Conservation (phyloP, 2,797 vertebrate genomes). For the Poeciliopsis turneri region DNA sequence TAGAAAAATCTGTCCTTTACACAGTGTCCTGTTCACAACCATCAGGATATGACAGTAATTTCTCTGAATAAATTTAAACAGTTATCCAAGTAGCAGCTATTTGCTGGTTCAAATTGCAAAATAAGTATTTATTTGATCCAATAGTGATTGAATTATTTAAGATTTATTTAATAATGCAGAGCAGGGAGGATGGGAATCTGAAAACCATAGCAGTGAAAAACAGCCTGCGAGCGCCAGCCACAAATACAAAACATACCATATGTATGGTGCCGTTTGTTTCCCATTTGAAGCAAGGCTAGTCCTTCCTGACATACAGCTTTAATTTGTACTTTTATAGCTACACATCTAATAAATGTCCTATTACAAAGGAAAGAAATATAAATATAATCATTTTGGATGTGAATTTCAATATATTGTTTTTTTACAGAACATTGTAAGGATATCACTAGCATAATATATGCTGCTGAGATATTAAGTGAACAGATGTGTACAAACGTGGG, state of each 20-base stretch:
- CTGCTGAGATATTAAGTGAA: conserved; percentile 40
- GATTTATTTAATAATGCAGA: conserved; percentile 90
- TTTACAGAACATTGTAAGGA: conserved; percentile 41
- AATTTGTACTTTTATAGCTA: conserved; percentile 20
- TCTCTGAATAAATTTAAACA: conserved; percentile 1
- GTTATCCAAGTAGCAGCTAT: conserved; percentile 55
- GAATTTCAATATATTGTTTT: conserved; percentile 2
- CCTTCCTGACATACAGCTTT: conserved; percentile 28
- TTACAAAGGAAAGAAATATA: conserved; percentile 49
- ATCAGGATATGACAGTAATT: not conserved
- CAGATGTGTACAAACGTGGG: conserved; percentile 18
- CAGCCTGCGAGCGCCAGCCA: conserved; percentile 59
- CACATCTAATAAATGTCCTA: conserved; percentile 3
- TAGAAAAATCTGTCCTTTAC: not conserved
- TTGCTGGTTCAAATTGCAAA: conserved; percentile 79
- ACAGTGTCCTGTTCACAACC: not conserved
- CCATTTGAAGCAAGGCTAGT: conserved; percentile 43
- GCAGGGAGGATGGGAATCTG: conserved; percentile 78
- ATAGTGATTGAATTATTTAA: conserved; percentile 87
- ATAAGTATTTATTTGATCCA: conserved; percentile 85
- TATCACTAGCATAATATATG: conserved; percentile 42
- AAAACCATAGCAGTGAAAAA: conserved; percentile 75
- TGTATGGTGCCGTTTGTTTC: conserved; percentile 47
- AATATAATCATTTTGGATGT: conserved; percentile 31
- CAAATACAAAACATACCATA: conserved; percentile 43